Evolutionary conservation across 2,888 invertebrate genomes (phyloP).

Genomic region (Drosophila nr. medialis): DNA sequence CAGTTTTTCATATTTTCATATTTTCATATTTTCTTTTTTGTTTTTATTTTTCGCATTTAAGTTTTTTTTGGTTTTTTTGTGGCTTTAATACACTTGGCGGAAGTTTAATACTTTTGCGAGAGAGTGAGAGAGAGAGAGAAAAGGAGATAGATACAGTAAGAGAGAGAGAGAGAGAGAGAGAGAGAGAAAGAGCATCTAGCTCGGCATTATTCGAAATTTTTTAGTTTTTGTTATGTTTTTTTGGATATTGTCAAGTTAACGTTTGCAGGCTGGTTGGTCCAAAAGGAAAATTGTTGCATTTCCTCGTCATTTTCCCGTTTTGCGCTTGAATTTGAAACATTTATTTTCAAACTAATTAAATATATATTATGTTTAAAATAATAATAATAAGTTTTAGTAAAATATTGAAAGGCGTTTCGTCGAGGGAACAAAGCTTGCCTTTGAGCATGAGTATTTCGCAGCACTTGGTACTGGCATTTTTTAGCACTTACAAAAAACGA

Average conservation of each 20-base stretch:
- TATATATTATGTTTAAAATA: neutral
- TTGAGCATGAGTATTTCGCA: constrained; percentile 75
- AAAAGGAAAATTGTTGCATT: constrained; percentile 10
- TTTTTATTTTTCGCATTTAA: constrained; percentile 18
- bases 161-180: constrained; percentile 16
- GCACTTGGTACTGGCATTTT: constrained; percentile 71
- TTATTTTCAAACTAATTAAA: constrained; percentile 15
- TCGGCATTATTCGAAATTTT: constrained; percentile 37
- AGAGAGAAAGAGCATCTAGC: constrained; percentile 28
- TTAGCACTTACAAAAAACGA: constrained; percentile 31
- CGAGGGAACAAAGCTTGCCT: constrained; percentile 32
- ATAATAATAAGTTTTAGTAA: constrained; percentile 13
- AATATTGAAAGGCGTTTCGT: constrained; percentile 15
- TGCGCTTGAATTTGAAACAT: constrained; percentile 17
- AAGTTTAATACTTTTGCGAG: constrained; percentile 59
- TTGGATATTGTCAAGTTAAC: constrained; percentile 53
- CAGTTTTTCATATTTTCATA: constrained; percentile 22
- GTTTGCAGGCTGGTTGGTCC: constrained; percentile 38
- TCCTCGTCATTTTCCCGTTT: neutral
- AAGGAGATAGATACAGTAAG: neutral
- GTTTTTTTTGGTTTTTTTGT: constrained; percentile 27
- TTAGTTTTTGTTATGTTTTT: neutral
- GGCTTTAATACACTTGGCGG: constrained; percentile 55
- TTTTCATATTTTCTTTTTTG: neutral
- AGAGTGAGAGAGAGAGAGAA: constrained; percentile 17